phyloP scores from a whole-genome alignment of 1,140 invertebrate genomes.

The Phocides pigmalion region DNA sequence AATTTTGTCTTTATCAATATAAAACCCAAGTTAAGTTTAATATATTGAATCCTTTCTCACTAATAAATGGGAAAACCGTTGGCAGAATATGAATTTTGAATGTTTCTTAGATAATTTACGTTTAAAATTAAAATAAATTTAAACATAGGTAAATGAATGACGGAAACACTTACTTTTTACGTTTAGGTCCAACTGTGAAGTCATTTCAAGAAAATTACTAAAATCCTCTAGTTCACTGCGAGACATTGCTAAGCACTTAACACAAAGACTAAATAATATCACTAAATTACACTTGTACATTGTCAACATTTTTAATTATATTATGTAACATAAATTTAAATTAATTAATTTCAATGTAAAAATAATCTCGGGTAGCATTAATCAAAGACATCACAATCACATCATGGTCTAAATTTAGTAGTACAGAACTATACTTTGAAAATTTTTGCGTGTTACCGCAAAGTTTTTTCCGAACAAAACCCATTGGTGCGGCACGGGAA shows the following conservation, averaged over 20 bases:
- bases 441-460: slow-evolving; percentile 45
- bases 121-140: background rate
- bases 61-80: too few species aligned
- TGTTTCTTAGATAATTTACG: too few species aligned
- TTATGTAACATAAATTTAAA: slow-evolving; percentile 7
- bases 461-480: slow-evolving; percentile 75
- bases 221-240: slow-evolving; percentile 72
- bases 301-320: slow-evolving; percentile 29
- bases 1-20: too few species aligned
- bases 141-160: slow-evolving; percentile 10
- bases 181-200: slow-evolving; percentile 67
- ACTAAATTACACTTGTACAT: slow-evolving; percentile 59
- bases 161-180: slow-evolving; percentile 68
- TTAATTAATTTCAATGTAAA: background rate
- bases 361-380: slow-evolving; percentile 8
- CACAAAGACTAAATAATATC: slow-evolving; percentile 56
- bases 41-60: too few species aligned
- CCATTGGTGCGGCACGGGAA: slow-evolving; percentile 66
- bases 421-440: slow-evolving; percentile 25
- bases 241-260: slow-evolving; percentile 65
- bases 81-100: too few species aligned
- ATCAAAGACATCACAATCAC: slow-evolving; percentile 18
- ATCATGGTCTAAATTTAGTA: slow-evolving; percentile 2
- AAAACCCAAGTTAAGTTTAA: too few species aligned
- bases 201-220: slow-evolving; percentile 65